Evolutionary conservation across 2,797 vertebrate genomes (phyloP), one percentile per base, ranked within the genome.

Genomic region (Acanthopagrus latus): DNA sequence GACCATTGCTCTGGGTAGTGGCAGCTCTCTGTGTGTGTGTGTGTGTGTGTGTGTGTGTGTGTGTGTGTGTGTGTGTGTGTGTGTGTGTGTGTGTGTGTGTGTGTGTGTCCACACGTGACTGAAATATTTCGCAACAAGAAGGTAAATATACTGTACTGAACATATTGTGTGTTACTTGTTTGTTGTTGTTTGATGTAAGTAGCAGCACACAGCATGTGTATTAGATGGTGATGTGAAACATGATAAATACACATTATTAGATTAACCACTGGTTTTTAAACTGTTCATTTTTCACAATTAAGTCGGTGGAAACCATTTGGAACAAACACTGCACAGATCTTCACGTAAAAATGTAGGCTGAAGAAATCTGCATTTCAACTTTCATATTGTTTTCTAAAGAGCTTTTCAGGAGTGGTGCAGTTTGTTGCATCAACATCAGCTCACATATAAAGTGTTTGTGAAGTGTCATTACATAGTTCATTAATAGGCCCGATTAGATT

Each of bases 1-100:
- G 58, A 74, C 57, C 54, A 64, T 23, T 52, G 25, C 29, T n/a
- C 68, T 59, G 20, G 67, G 44, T 18, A n/a, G 47, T 80, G 66
- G 58, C 75, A 57, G 48, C 20, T 64, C 52, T 68, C 9, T 7
- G 60, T 21, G 13, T 52, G 9, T 64, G 55, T 48, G 8, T 25
- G n/a, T n/a, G n/a, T n/a, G n/a, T n/a, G n/a, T n/a, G n/a, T n/a
- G 25, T 25, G 25, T 25, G 25, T 25, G 25, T 25, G 25, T 25
- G 25, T 25, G 25, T 25, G 25, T 25, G 25, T 25, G 25, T 25
- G 25, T 25, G 25, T 25, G 25, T 25, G 25, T 25, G 25, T 25
- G 25, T 25, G n/a, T n/a, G n/a, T n/a, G n/a, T n/a, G n/a, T n/a
- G n/a, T n/a, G n/a, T n/a, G n/a, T n/a, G n/a, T n/a, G n/a, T n/a